These are phyloP conservation scores for Plumapathes pennacea DNA, from an alignment of 92 coral and sea anemone species.

Conservation along the genomic window DNA sequence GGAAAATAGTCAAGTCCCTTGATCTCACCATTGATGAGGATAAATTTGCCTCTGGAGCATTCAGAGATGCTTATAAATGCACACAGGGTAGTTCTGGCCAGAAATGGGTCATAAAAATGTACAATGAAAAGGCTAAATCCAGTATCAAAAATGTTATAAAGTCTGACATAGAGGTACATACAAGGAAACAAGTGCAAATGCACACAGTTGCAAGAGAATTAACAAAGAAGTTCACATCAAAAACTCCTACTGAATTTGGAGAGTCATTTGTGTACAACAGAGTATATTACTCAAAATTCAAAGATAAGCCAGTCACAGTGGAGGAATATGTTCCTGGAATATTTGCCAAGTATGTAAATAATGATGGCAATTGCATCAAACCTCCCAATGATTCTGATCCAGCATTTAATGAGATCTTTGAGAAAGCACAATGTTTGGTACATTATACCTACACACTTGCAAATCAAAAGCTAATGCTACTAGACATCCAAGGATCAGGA, in stretches of 20 bases:
- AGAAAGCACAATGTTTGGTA: constrained; percentile 62
- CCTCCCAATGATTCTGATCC: constrained; percentile 34
- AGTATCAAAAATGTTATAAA: constrained; percentile 45
- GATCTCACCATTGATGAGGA: constrained; percentile 45
- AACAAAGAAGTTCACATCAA: constrained; percentile 36
- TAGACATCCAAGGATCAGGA: constrained; percentile 71
- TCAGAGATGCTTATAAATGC: constrained; percentile 71
- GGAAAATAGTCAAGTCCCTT: constrained; percentile 42
- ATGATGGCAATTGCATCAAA: constrained; percentile 48
- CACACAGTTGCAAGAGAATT: constrained; percentile 65
- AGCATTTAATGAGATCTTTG: constrained; percentile 42
- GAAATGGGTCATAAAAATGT: constrained; percentile 65
- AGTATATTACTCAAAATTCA: constrained; percentile 43
- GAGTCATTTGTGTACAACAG: constrained; percentile 57
- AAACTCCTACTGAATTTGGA: constrained; percentile 57
- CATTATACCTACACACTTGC: constrained; percentile 38
- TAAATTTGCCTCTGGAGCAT: constrained; percentile 73
- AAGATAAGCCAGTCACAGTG: constrained; percentile 62
- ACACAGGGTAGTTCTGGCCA: constrained; percentile 16
- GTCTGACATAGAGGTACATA: constrained; percentile 45
- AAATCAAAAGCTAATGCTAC: constrained; percentile 46
- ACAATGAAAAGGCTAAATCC: constrained; percentile 41
- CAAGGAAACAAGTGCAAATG: constrained; percentile 73
- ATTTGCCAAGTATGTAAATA: constrained; percentile 58
- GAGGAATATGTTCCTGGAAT: constrained; percentile 67